Conservation (phyloP, 2,113 vertebrate genomes). For the Choloepus hoffmanni region DNA sequence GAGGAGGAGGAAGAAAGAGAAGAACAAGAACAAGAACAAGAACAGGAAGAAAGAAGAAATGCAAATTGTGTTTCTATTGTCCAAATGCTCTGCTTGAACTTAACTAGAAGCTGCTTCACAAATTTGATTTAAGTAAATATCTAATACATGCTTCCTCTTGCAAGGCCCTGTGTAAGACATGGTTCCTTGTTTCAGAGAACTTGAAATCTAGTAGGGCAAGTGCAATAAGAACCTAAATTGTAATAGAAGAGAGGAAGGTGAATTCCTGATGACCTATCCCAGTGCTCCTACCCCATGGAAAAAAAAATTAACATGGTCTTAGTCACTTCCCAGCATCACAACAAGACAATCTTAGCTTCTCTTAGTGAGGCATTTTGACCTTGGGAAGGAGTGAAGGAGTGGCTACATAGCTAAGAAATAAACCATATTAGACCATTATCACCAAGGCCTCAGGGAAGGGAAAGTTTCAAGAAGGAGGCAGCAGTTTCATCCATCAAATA, state of each 20-base stretch:
- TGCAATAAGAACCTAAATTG: background rate
- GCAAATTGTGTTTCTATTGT: background rate
- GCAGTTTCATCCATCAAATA: background rate
- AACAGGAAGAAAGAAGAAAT: background rate
- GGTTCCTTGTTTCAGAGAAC: background rate
- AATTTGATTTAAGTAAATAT: background rate
- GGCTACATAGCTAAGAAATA: background rate
- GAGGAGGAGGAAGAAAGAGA: background rate
- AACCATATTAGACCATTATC: background rate
- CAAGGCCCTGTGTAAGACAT: background rate
- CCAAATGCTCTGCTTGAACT: background rate
- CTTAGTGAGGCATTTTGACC: background rate
- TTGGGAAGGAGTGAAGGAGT: background rate
- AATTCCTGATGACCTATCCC: background rate
- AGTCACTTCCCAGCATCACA: background rate
- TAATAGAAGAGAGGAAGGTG: background rate
- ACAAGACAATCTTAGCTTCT: background rate
- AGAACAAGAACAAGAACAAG: too few relatives aligned
- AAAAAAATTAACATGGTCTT: background rate
- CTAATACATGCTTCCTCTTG: background rate
- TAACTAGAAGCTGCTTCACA: background rate
- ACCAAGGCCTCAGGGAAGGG: background rate
- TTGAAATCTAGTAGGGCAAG: background rate
- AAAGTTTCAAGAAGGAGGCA: background rate
- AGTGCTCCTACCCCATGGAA: background rate